Evolutionary conservation across 1,140 invertebrate genomes (phyloP), one percentile per base, ranked within the genome.

Genomic region (Diorhabda sublineata): DNA sequence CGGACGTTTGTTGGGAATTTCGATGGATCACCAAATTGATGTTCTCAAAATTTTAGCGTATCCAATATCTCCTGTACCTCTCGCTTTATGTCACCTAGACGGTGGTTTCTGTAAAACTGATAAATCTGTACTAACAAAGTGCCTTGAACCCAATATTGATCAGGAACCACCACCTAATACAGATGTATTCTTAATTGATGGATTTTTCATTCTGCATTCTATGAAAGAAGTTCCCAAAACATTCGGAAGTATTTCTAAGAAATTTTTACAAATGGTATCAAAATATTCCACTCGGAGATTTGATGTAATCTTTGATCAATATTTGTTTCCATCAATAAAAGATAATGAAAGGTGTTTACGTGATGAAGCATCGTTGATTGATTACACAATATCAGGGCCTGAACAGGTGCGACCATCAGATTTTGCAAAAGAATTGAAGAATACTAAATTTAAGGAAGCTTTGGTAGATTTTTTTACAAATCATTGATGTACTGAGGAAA

Each of bases 1-100:
- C 26, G 26, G 26, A 26, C 26, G 26, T 26, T 26, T 26, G 66
- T 61, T 71, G 65, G 69, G 69, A 61, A 69, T 69, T 60, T 71
- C 67, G 3, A 69, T 69, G 61, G 62, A 71, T 45, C 58, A 71
- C 58, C 26, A 61, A 60, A 66, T 69, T 69, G 67, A 69, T 69
- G 11, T 71, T 52, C 4, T 58, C 5, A 70, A 70, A 70, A 66
- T 61, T 47, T 70, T 70, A 70, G 45, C 58, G 26, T 70, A 66
- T 70, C 69, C 69, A 43, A 70, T 67, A 11, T 45, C 61, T 44
- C 42, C 47, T 57, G 56, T 69, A 58, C 52, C 67, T 64, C 62
- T 77, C 44, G 70, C 78, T 7, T 62, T 81, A 42, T 81, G 77
- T 71, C 78, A 82, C 71, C 45, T 77, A 5, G 78, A 82, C 67